phyloP scores from a whole-genome alignment of 2,888 invertebrate genomes.

The Apotomis capreana region DNA sequence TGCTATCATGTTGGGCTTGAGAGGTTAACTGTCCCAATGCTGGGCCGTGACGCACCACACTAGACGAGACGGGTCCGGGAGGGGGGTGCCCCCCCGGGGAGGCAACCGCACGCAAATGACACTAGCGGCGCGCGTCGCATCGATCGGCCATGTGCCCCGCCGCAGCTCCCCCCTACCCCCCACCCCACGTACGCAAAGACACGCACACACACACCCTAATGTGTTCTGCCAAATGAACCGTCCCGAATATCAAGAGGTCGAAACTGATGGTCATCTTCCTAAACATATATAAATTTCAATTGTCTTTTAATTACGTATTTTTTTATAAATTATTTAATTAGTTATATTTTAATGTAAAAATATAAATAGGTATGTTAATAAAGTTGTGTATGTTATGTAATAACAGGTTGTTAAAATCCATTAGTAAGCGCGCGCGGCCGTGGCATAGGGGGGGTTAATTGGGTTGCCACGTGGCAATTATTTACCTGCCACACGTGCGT shows the following conservation, averaged over 20 bases:
- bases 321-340: no score
- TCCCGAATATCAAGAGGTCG: constrained; percentile 67
- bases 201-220: constrained; percentile 59
- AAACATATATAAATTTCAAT: no score
- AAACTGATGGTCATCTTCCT: constrained; percentile 54
- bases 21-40: constrained; percentile 10
- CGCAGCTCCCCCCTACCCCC: constrained; percentile 55
- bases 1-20: background rate
- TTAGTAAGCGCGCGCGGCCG: constrained; percentile 66
- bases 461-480: constrained; percentile 80
- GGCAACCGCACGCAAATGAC: constrained; percentile 75
- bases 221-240: constrained; percentile 81
- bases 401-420: constrained; percentile 59
- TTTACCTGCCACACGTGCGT: constrained; percentile 79
- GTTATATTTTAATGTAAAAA: no score
- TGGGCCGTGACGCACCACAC: constrained; percentile 11
- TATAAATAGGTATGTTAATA: background rate
- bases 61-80: constrained; percentile 26
- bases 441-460: constrained; percentile 66
- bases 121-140: constrained; percentile 74
- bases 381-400: constrained; percentile 47
- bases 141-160: constrained; percentile 68
- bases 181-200: constrained; percentile 64
- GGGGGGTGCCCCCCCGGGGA: constrained; percentile 13
- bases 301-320: no score